Evolutionary conservation across 2,113 vertebrate genomes (phyloP), one percentile per base, ranked within the genome.

Genomic region (Nerophis ophidion): DNA sequence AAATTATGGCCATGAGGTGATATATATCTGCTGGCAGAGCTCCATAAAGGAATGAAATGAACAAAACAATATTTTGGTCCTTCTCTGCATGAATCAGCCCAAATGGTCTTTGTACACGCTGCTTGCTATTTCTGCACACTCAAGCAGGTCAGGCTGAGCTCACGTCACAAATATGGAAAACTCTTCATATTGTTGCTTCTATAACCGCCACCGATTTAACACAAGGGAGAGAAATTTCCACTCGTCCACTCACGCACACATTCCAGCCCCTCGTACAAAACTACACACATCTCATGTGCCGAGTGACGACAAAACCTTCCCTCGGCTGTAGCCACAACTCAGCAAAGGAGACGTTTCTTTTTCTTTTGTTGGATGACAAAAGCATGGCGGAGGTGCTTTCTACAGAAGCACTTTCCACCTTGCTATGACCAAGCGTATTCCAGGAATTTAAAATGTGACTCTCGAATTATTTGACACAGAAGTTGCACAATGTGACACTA

Each of bases 181-280:
- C 68, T 81, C 78, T 81, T 80, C 59, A 74, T 84, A 78, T 80
- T 76, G 79, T 77, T 77, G 72, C 77, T 68, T 61, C 76, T 78
- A 54, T 46, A 74, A 74, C 75, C 63, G 16, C 52, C 65, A 69
- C 69, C 59, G 44, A 80, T 86, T 86, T 86, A 76, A 86, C 84
- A 87, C 61, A 33, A 65, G 26, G 79, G 80, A 79, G 84, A 86
- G 82, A 83, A 75, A 79, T 87, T 86, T 89, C 87, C 86, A 87
- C 77, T 80, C 68, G 77, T 84, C 82, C 68, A 47, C 65, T 68
- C 65, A 19, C 38, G 54, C 54, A 56, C 60, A 77, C 83, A 86
- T 84, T 87, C 84, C 82, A 80, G 64, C 36, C 17, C 40, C 77
- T 74, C 50, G 17, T 51, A 44, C 68, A 72, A 68, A 79, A 77